Evolutionary conservation across 2,113 vertebrate species (phyloP).

Genomic region (Chloropsis hardwickii): DNA sequence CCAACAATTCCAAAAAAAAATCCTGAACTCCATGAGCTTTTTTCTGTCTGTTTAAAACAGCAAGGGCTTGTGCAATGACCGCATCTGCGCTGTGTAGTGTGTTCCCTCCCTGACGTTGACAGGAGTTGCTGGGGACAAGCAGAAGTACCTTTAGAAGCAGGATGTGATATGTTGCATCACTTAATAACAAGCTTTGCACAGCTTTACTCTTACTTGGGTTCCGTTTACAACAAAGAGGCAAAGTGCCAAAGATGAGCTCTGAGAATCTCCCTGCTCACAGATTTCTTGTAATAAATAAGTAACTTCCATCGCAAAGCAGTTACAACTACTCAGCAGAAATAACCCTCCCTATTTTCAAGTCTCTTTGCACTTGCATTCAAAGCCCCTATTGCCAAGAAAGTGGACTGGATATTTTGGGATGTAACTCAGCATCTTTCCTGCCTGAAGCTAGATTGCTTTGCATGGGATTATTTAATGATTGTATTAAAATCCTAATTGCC

Average conservation of each 20-base stretch:
- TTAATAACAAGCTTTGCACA: not conserved
- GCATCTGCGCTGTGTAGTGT: too few relatives aligned
- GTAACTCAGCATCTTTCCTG: not conserved
- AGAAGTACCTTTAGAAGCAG: not conserved
- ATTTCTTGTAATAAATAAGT: not conserved
- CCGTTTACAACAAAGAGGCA: not conserved
- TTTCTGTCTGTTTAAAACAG: not conserved
- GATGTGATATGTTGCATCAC: not conserved
- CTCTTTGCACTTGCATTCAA: not conserved
- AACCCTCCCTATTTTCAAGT: not conserved
- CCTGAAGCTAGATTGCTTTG: constrained; percentile 56
- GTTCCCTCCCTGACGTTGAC: not conserved
- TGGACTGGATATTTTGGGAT: not conserved
- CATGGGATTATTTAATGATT: constrained; percentile 51
- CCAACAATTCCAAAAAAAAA: not conserved
- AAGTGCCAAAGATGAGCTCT: not conserved
- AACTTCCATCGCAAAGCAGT: not conserved
- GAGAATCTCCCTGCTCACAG: not conserved
- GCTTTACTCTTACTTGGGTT: not conserved
- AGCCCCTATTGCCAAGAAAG: not conserved
- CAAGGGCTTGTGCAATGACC: not conserved
- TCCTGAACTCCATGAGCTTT: not conserved
- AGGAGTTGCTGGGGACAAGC: not conserved
- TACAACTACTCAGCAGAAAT: not conserved
- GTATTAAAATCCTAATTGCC: constrained; percentile 37